A percentile compares a stretch with the other conserved stretches of the same genome.
These are phyloP conservation scores for Platanista minor DNA, from an alignment of 2,113 vertebrate species.

Conservation along the genomic window DNA sequence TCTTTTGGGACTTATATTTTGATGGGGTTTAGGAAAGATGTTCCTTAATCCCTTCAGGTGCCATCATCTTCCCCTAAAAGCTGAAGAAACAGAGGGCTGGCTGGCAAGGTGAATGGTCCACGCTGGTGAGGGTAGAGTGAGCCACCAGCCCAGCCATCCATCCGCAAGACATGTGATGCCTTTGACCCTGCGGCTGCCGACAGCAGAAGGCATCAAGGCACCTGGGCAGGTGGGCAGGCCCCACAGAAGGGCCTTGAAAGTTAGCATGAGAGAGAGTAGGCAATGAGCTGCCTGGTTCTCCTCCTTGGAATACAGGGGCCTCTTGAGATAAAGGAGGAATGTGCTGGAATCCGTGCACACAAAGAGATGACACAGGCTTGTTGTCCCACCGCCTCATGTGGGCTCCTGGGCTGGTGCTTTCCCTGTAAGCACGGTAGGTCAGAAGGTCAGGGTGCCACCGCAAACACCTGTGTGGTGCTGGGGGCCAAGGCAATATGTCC, in stretches of 20 bases:
- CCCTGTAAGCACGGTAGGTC: background rate
- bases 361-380: background rate
- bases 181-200: background rate
- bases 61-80: background rate
- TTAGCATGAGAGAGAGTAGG: background rate
- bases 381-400: background rate
- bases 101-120: background rate
- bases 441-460: background rate
- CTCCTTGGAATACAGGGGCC: background rate
- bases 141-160: fast-evolving
- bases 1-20: background rate
- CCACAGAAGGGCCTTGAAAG: background rate
- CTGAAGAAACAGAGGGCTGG: background rate
- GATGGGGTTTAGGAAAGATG: background rate
- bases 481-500: background rate
- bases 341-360: background rate
- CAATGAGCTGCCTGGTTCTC: fast-evolving
- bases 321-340: background rate
- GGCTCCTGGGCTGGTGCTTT: background rate
- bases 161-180: fast-evolving
- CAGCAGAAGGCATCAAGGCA: background rate
- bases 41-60: background rate
- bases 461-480: background rate
- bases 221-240: background rate
- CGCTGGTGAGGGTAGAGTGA: no score